A percentile compares a stretch with the other conserved stretches of the same genome.
These are phyloP conservation scores for Allygus modestus DNA, from an alignment of 2,888 invertebrate genomes.

Conservation along the genomic window DNA sequence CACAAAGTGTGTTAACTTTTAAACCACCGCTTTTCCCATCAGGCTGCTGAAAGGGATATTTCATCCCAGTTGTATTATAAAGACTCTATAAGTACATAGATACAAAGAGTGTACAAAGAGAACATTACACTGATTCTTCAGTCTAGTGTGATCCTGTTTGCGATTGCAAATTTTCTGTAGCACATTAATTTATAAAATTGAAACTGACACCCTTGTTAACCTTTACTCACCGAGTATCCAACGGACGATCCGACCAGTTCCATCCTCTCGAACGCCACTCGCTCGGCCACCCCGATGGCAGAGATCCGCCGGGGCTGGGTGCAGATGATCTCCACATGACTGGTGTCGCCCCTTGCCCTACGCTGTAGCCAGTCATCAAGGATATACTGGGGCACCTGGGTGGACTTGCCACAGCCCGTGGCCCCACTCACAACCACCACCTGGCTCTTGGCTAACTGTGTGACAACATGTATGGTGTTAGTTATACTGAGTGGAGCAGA, in stretches of 20 bases:
- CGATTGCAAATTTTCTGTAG: no score
- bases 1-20: no score
- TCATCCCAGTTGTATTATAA: no score
- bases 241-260: conserved; percentile 88
- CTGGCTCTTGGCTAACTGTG: conserved; percentile 74
- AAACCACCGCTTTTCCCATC: no score
- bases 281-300: conserved; percentile 94
- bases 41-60: no score
- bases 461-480: no score
- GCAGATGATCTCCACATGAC: conserved; percentile 91
- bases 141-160: no score
- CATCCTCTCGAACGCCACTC: conserved; percentile 91
- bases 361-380: conserved; percentile 87
- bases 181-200: no score
- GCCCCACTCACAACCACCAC: conserved; percentile 87
- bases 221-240: conserved; percentile 81
- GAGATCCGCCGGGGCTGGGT: conserved; percentile 95
- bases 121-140: no score
- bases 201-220: neutral
- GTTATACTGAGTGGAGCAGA: conserved; percentile 81
- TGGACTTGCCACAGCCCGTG: conserved; percentile 95
- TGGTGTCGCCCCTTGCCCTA: conserved; percentile 75
- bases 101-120: no score
- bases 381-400: conserved; percentile 97
- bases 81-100: no score